These are phyloP conservation scores for Sarcophilus harrisii DNA, from an alignment of 2,797 vertebrate genomes.

Conservation along the genomic window DNA sequence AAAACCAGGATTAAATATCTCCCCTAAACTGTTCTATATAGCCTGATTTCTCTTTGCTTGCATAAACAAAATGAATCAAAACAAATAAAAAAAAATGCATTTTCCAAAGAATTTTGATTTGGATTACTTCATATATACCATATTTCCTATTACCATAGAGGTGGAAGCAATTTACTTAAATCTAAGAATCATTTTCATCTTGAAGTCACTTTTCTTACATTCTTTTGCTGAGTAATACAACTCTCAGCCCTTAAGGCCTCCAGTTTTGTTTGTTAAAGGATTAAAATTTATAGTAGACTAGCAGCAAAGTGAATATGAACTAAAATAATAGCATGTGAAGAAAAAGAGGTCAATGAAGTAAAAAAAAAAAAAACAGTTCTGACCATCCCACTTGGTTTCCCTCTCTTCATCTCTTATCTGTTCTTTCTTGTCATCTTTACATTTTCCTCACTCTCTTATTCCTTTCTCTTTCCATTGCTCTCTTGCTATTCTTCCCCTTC, in stretches of 20 bases:
- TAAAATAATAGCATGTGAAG: background rate
- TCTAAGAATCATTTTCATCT: background rate
- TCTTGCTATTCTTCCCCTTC: background rate
- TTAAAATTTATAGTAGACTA: background rate
- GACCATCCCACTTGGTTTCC: background rate
- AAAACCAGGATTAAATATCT: background rate
- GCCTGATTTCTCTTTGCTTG: background rate
- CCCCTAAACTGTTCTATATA: background rate
- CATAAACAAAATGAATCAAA: background rate
- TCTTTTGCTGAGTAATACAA: background rate
- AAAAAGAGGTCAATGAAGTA: background rate
- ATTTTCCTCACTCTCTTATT: background rate
- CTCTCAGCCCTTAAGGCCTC: background rate
- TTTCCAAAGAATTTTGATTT: background rate
- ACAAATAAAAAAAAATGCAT: background rate
- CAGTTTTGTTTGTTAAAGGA: background rate
- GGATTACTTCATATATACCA: background rate
- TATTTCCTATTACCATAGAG: background rate
- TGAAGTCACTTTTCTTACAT: background rate
- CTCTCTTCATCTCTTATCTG: background rate
- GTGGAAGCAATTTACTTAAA: background rate
- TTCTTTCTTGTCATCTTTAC: background rate
- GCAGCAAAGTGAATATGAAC: background rate
- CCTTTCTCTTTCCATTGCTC: background rate
- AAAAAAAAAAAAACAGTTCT: background rate